Evolutionary conservation across 2,113 vertebrate genomes (phyloP).

Genomic region (Egretta garzetta): DNA sequence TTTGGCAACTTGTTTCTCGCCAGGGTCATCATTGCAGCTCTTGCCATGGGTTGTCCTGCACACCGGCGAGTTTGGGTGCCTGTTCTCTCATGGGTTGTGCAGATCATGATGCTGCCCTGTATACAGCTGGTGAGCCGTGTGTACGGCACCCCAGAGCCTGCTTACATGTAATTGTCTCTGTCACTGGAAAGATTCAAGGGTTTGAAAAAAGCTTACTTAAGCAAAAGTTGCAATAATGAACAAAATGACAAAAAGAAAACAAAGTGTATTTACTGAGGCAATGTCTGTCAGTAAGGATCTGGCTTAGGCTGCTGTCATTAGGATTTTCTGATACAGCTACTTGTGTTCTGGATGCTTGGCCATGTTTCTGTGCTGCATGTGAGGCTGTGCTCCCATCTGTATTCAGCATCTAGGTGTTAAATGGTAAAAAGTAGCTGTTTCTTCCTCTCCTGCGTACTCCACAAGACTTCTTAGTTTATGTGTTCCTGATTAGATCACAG

Average conservation of each 20-base stretch:
- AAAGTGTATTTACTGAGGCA: background rate
- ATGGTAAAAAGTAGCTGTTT: background rate
- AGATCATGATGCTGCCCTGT: background rate
- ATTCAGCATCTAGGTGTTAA: background rate
- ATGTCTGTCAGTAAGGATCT: background rate
- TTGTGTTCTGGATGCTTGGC: background rate
- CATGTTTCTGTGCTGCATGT: background rate
- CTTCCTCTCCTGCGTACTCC: background rate
- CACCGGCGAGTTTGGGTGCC: background rate
- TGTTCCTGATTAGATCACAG: background rate
- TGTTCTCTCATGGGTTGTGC: background rate
- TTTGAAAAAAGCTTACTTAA: background rate
- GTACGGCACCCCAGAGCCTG: background rate
- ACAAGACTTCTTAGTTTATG: background rate
- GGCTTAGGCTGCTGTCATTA: background rate
- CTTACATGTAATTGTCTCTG: background rate
- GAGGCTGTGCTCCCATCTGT: background rate
- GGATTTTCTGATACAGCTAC: background rate
- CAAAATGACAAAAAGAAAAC: background rate
- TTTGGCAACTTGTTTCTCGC: background rate
- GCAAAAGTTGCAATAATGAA: background rate
- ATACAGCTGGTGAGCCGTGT: background rate
- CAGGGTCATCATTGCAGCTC: background rate
- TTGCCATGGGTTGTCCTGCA: background rate
- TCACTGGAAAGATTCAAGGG: background rate